phyloP scores from a whole-genome alignment of 2,797 vertebrate genomes.

The Simalia tracyae region DNA sequence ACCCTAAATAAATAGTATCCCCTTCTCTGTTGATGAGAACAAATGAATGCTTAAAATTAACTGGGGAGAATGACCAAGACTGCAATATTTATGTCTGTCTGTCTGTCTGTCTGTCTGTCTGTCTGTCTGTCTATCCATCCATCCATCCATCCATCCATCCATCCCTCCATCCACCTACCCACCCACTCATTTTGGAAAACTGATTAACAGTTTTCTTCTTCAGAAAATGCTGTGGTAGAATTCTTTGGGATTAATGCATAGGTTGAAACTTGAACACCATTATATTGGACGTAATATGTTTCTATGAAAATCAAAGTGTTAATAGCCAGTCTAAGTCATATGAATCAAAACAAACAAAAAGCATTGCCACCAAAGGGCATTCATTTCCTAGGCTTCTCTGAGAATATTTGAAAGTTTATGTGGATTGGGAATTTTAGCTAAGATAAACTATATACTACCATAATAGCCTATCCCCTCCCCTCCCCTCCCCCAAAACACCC shows the following conservation, averaged over 20 bases:
- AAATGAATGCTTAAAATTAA: background rate
- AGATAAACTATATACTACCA: background rate
- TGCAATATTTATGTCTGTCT: background rate
- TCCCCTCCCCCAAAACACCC: background rate
- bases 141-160: no score
- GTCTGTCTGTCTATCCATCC: background rate
- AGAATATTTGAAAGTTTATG: background rate
- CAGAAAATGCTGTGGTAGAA: background rate
- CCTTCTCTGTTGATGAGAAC: background rate
- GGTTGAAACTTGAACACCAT: background rate
- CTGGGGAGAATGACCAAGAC: background rate
- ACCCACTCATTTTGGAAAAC: background rate
- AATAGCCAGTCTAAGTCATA: background rate
- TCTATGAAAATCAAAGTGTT: background rate
- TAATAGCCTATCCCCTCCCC: background rate
- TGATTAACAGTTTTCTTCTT: background rate
- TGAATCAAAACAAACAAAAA: background rate
- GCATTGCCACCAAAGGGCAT: background rate
- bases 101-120: background rate
- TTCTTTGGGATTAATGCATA: background rate
- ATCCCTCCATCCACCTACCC: no score
- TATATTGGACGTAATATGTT: background rate
- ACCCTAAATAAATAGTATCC: background rate
- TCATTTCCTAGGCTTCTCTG: background rate
- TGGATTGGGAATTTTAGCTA: background rate